Evolutionary conservation across 2,797 vertebrate species (phyloP).

Genomic region (Eulemur coronatus): DNA sequence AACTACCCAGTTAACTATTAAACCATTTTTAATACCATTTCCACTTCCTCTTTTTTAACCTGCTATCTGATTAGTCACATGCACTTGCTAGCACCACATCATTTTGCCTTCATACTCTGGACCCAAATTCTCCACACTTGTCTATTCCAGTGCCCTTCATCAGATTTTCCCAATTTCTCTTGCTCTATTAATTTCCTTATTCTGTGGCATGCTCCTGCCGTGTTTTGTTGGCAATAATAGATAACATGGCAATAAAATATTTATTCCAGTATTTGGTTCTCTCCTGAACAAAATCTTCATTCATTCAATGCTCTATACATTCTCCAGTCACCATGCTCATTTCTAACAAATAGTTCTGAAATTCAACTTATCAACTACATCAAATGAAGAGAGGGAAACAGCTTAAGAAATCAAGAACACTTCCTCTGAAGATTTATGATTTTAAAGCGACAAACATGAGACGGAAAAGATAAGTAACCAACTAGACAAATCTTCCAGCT

Average conservation of each 20-base stretch:
- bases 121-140: neutral
- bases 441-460: constrained; percentile 11
- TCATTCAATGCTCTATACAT: neutral
- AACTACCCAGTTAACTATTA: neutral
- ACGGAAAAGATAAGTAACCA: neutral
- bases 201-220: neutral
- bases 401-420: neutral
- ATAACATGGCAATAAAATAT: neutral
- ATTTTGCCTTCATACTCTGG: neutral
- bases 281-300: neutral
- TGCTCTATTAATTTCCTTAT: neutral
- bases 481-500: neutral
- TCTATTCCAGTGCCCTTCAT: neutral
- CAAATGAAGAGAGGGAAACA: neutral
- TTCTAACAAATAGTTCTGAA: neutral
- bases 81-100: neutral
- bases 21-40: neutral
- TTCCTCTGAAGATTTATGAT: neutral
- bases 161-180: neutral
- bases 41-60: neutral
- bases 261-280: neutral
- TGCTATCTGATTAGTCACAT: neutral
- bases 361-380: neutral
- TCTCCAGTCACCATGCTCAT: neutral
- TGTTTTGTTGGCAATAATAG: neutral